Evolutionary conservation across 2,888 invertebrate genomes (phyloP), one percentile per base, ranked within the genome.

Genomic region (Pteria penguin): DNA sequence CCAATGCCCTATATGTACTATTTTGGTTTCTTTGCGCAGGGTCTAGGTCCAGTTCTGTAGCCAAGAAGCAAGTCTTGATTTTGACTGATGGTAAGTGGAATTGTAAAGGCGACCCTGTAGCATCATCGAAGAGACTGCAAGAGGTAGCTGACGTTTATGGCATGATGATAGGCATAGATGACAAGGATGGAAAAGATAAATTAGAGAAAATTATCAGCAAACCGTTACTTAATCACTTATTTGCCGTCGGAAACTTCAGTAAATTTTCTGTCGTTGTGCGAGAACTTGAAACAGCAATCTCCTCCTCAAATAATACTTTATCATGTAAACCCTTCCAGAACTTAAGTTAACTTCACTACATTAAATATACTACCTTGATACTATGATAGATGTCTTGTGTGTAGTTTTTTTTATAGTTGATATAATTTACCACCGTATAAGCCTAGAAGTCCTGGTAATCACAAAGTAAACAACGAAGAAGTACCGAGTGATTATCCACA

Each of bases 61-160:
- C 58, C 1, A 70, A 70, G 45, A 60, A 36, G 32, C 33, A 70
- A 70, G 60, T 70, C 18, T 24, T 70, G 27, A 32, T 70, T 14
- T 45, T 70, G 14, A 70, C 69, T 2, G 69, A 60, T 8, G 69
- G 69, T 36, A 36, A 36, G 33, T 70, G 33, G n/a, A 70, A 70
- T 29, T 70, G 69, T 29, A 45, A 60, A 3, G n/a, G 14, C n/a
- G 69, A 60, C 11, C 26, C 36, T 2, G 29, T 60, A 0, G 18
- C 14, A 26, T 36, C 58, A 24, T 18, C 69, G 1, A 18, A 60
- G 8, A 2, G n/a, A 4, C 33, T 70, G 4, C 29, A 60, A 26
- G n/a, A 22, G 3, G 29, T 58, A 1, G 69, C 69, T 3, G 58
- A 58, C 36, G 22, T 70, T n/a, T 70, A 58, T 61, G 69, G 69